phyloP scores from a whole-genome alignment of 2,888 invertebrate species.

The Eristalis intricaria region DNA sequence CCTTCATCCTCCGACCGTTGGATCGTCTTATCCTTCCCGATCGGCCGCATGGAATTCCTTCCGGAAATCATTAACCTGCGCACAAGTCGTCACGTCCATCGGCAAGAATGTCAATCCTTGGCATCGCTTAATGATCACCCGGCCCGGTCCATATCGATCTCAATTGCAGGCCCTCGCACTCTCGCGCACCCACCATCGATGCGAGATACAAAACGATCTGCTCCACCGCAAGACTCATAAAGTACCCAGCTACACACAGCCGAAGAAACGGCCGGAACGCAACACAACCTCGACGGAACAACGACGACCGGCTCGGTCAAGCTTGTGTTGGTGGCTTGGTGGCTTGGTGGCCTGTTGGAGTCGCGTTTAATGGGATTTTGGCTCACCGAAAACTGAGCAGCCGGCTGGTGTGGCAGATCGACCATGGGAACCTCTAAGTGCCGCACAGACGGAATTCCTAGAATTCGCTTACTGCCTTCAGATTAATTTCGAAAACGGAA shows the following conservation, averaged over 20 bases:
- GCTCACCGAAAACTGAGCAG: conserved; percentile 12
- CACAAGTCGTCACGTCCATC: conserved; percentile 33
- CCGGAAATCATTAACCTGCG: conserved; percentile 66
- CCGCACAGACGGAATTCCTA: conserved; percentile 65
- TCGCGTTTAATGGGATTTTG: conserved; percentile 55
- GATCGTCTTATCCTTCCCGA: conserved; percentile 16
- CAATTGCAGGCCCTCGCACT: conserved; percentile 11
- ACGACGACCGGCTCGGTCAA: neutral
- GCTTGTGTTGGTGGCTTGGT: neutral
- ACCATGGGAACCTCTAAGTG: conserved; percentile 47
- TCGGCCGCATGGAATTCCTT: conserved; percentile 55
- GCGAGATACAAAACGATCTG: conserved; percentile 43
- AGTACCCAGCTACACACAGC: conserved; percentile 28
- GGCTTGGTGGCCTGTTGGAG: conserved; percentile 3
- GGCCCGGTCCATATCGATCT: conserved; percentile 14
- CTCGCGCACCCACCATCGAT: neutral
- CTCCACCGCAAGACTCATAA: conserved; percentile 44
- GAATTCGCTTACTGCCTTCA: conserved; percentile 51
- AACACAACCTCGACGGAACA: neutral
- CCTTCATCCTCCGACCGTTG: neutral
- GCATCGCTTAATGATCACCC: conserved; percentile 48
- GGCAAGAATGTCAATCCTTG: conserved; percentile 49
- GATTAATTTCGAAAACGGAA: conserved; percentile 57
- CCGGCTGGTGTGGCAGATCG: neutral
- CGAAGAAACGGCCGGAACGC: conserved; percentile 34